phyloP scores from a whole-genome alignment of 2,113 vertebrate genomes.

The Scartelaos histophorus region DNA sequence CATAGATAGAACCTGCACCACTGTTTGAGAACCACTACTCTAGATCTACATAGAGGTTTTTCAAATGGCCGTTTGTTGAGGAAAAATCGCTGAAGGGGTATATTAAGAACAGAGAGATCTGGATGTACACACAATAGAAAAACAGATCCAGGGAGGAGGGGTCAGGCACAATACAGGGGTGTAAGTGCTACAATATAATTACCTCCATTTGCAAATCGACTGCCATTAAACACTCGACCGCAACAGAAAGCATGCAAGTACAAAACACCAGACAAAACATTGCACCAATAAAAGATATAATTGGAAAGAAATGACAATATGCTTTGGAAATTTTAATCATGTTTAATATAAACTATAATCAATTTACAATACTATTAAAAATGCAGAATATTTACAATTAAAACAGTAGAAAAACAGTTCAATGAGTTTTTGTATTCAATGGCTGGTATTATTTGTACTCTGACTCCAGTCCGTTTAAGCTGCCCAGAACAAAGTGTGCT shows the following conservation, averaged over 20 bases:
- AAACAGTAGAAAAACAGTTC: constrained; percentile 18
- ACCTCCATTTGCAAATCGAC: constrained; percentile 64
- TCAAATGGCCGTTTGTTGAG: constrained; percentile 9
- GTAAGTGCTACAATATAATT: constrained; percentile 53
- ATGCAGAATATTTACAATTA: constrained; percentile 28
- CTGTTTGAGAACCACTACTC: neutral
- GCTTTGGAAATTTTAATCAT: constrained; percentile 27
- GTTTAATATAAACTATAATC: constrained; percentile 61
- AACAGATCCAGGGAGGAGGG: constrained; percentile 12
- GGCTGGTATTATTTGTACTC: constrained; percentile 24
- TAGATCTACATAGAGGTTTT: neutral
- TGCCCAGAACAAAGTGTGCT: constrained; percentile 42
- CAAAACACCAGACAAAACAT: constrained; percentile 32
- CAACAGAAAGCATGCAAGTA: constrained; percentile 45
- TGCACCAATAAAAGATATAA: neutral
- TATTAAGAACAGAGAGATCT: constrained; percentile 24
- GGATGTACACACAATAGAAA: constrained; percentile 29
- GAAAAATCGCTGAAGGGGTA: constrained; percentile 12
- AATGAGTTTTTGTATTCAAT: constrained; percentile 10
- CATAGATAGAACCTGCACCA: neutral
- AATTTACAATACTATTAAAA: constrained; percentile 40
- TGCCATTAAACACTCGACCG: constrained; percentile 52
- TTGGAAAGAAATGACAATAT: constrained; percentile 15
- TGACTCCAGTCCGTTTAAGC: constrained; percentile 44
- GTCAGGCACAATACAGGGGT: constrained; percentile 34